phyloP scores from a whole-genome alignment of 2,797 vertebrate genomes.

The Pangasius sanitwongsei region DNA sequence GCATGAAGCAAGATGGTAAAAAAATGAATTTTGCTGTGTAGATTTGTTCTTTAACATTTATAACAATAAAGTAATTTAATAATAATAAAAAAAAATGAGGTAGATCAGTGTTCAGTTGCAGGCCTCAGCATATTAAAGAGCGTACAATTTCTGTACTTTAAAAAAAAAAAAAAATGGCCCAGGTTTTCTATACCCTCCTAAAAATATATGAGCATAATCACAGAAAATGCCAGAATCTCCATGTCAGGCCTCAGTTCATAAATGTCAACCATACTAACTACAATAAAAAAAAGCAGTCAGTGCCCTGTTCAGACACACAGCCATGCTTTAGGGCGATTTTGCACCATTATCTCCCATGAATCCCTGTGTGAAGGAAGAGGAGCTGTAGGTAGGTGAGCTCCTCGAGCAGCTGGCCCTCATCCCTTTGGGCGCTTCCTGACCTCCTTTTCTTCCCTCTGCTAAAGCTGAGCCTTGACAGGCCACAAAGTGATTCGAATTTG shows the following conservation, averaged over 20 bases:
- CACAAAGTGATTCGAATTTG: conserved; percentile 71
- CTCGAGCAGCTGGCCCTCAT: conserved; percentile 77
- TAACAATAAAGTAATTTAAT: background rate
- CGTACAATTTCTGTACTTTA: background rate
- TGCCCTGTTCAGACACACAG: conserved; percentile 55
- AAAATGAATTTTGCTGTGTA: background rate
- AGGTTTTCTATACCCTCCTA: conserved; percentile 53
- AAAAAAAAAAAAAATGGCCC: background rate
- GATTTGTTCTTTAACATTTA: background rate
- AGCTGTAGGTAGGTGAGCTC: conserved; percentile 74
- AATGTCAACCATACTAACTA: conserved; percentile 59
- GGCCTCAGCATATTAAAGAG: background rate
- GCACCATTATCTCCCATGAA: conserved; percentile 75
- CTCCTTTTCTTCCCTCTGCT: conserved; percentile 76
- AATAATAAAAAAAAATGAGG: background rate
- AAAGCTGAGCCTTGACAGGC: conserved; percentile 74
- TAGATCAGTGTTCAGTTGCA: background rate
- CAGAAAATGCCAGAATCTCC: background rate
- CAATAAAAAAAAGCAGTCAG: conserved; percentile 64
- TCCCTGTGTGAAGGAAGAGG: conserved; percentile 68
- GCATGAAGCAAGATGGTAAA: background rate
- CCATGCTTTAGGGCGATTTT: conserved; percentile 62
- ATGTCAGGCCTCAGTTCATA: conserved; percentile 22
- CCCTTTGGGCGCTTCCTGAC: conserved; percentile 73
- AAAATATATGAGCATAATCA: background rate